Conservation (phyloP, 2,113 vertebrate genomes). For the Collichthys lucidus region DNA sequence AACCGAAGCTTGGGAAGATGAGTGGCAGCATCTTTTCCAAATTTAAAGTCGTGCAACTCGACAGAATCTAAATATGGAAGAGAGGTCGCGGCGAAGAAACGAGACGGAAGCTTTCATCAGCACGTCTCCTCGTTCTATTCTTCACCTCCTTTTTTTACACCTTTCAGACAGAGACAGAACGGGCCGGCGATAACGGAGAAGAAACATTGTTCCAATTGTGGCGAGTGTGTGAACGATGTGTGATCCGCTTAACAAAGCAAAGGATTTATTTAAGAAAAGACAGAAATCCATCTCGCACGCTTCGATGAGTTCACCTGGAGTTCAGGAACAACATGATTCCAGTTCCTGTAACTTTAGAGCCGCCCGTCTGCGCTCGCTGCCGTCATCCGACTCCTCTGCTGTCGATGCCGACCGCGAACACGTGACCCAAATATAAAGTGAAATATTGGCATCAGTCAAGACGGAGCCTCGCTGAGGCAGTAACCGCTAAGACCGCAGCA, state of each 20-base stretch:
- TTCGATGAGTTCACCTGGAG: conserved; percentile 3
- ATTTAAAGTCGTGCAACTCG: neutral
- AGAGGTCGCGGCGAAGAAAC: neutral
- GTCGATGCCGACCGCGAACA: neutral
- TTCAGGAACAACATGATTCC: conserved; percentile 20
- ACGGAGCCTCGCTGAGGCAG: neutral
- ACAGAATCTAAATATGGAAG: neutral
- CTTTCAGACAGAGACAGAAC: neutral
- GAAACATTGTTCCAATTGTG: neutral
- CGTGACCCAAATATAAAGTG: neutral
- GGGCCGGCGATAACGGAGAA: neutral
- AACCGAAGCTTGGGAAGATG: neutral
- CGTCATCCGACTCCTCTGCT: neutral
- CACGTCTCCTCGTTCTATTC: neutral
- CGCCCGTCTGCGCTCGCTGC: neutral
- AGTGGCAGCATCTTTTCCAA: neutral
- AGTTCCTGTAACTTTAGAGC: conserved; percentile 27
- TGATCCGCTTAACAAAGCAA: neutral
- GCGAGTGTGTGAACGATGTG: neutral
- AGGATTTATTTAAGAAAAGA: neutral
- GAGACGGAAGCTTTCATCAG: neutral
- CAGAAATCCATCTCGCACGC: conserved; percentile 4
- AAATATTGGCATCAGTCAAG: neutral
- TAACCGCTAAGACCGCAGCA: neutral
- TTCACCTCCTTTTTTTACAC: neutral